A percentile compares a stretch with the other conserved stretches of the same genome.
Evolutionary conservation across 1,140 invertebrate genomes (phyloP).

Genomic region (Diplogasteroides magnus): DNA sequence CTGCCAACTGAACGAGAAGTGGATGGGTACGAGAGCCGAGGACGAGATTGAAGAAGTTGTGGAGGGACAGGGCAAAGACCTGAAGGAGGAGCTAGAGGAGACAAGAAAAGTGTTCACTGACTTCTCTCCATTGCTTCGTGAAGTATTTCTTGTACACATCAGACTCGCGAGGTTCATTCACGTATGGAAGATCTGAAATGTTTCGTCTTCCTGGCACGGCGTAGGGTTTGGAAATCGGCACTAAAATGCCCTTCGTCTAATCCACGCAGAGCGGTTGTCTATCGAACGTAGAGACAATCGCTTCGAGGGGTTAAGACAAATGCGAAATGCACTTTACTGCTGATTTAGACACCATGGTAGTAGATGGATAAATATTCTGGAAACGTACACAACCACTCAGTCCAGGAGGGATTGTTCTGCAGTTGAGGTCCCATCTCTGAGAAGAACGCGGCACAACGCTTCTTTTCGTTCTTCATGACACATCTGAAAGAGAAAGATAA

Average conservation of each 20-base stretch:
- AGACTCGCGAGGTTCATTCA: background rate
- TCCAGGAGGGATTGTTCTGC: background rate
- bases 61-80: background rate
- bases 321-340: too few relatives aligned
- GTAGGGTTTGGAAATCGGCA: too few relatives aligned
- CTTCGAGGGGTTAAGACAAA: too few relatives aligned
- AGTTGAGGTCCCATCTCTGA: background rate
- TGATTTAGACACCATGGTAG: too few relatives aligned
- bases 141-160: background rate
- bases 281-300: too few relatives aligned
- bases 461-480: background rate
- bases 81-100: background rate
- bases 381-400: background rate
- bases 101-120: too few relatives aligned
- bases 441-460: background rate
- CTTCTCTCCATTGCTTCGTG: background rate
- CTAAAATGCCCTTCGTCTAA: too few relatives aligned
- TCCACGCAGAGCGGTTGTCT: too few relatives aligned
- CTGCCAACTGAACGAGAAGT: background rate
- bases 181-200: background rate
- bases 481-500: background rate
- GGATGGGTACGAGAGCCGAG: background rate
- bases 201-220: too few relatives aligned
- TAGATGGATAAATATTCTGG: too few relatives aligned
- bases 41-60: background rate